Evolutionary conservation across 2,888 invertebrate genomes (phyloP).

Genomic region (Synergus laeviventris): DNA sequence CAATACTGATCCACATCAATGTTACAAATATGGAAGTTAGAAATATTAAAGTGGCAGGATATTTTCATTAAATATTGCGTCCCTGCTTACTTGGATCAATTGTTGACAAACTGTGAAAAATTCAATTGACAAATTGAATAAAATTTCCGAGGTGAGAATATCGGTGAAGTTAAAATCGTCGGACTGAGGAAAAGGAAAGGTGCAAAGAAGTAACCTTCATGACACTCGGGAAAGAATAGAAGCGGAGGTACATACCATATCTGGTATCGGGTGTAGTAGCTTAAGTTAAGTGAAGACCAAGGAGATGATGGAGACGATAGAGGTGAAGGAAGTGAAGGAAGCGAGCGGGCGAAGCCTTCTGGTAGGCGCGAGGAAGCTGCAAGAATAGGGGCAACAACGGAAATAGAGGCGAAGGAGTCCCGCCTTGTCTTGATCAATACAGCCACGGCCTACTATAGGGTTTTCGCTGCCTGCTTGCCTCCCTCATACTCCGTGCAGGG

Average conservation of each 20-base stretch:
- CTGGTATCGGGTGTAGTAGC: constrained; percentile 21
- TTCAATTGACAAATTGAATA: neutral
- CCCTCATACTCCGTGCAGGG: constrained; percentile 54
- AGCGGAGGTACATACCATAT: constrained; percentile 7
- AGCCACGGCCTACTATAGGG: constrained; percentile 73
- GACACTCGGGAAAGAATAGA: constrained; percentile 1
- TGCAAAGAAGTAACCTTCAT: neutral
- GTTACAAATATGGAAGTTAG: too few relatives aligned
- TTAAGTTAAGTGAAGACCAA: constrained; percentile 47
- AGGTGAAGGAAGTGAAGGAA: constrained; percentile 52
- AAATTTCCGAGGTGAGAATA: neutral
- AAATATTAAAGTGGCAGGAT: too few relatives aligned
- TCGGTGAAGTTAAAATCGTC: neutral
- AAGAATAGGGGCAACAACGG: constrained; percentile 73
- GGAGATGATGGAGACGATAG: constrained; percentile 52
- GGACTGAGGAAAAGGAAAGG: neutral
- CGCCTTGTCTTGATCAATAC: constrained; percentile 76
- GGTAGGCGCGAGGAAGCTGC: constrained; percentile 68
- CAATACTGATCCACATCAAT: too few relatives aligned
- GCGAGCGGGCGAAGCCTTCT: constrained; percentile 61
- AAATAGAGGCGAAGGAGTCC: constrained; percentile 74
- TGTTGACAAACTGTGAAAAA: too few relatives aligned
- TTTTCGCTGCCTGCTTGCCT: constrained; percentile 67
- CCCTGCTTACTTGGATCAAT: too few relatives aligned
- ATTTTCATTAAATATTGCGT: too few relatives aligned